Percentiles rank a stretch among this genome's conserved stretches.
Evolutionary conservation across 2,888 invertebrate species (phyloP).

Genomic region (Drosophila testacea): DNA sequence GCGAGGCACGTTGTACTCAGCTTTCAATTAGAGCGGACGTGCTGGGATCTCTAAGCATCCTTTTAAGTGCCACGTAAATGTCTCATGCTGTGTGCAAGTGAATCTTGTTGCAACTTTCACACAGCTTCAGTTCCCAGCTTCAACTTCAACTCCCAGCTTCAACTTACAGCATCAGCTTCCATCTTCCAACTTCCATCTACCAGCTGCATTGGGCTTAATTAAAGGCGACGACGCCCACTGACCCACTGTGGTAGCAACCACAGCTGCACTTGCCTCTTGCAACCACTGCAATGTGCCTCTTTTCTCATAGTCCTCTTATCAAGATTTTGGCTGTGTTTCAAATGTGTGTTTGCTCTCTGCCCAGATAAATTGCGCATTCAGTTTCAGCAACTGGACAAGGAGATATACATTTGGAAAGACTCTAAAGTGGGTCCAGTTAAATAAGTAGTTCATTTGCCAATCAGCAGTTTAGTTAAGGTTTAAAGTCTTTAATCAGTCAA

Average conservation of each 20-base stretch:
- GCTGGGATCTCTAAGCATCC: constrained; percentile 73
- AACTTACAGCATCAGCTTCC: constrained; percentile 14
- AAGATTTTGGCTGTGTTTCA: constrained; percentile 30
- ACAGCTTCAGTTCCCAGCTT: constrained; percentile 25
- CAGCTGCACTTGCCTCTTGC: constrained; percentile 37
- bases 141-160: constrained; percentile 19
- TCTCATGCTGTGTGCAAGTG: constrained; percentile 68
- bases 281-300: constrained; percentile 30
- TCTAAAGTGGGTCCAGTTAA: constrained; percentile 5
- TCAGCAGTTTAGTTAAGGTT: background rate
- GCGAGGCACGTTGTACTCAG: constrained; percentile 66
- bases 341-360: constrained; percentile 11
- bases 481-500: background rate
- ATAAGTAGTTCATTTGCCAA: constrained; percentile 4
- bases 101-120: constrained; percentile 75
- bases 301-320: constrained; percentile 53
- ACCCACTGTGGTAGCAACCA: constrained; percentile 49
- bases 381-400: constrained; percentile 11
- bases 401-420: background rate
- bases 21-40: constrained; percentile 77
- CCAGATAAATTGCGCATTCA: constrained; percentile 47
- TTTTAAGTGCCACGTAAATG: constrained; percentile 76
- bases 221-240: constrained; percentile 62
- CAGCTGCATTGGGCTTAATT: constrained; percentile 37
- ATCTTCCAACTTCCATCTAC: constrained; percentile 8